phyloP scores from a whole-genome alignment of 2,797 vertebrate species.

The Chelidonichthys spinosus region DNA sequence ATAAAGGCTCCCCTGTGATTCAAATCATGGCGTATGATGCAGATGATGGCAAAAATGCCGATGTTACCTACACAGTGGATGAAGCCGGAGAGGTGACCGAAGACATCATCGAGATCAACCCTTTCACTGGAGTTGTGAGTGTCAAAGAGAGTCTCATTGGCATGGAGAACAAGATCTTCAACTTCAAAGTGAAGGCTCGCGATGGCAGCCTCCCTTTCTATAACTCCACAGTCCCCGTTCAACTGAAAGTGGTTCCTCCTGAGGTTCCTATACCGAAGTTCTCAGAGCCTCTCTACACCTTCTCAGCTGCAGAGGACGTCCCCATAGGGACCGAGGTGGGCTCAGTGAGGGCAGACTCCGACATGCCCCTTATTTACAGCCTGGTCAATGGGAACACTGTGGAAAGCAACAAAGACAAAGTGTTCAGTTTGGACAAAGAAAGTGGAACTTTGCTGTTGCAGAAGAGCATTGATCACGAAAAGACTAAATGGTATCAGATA shows the following conservation, averaged over 20 bases:
- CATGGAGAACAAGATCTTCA: conserved; percentile 94
- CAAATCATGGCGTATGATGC: conserved; percentile 96
- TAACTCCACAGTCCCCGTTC: conserved; percentile 91
- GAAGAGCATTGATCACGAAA: conserved; percentile 94
- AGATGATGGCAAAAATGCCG: conserved; percentile 96
- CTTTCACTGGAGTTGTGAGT: conserved; percentile 91
- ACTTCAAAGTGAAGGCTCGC: conserved; percentile 94
- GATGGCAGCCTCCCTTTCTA: conserved; percentile 94
- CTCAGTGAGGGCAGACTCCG: conserved; percentile 89
- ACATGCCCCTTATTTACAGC: conserved; percentile 95
- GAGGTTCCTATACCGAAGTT: conserved; percentile 94
- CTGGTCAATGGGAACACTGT: conserved; percentile 94
- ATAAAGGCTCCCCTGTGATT: conserved; percentile 93
- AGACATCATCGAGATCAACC: conserved; percentile 93
- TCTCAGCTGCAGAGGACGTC: conserved; percentile 93
- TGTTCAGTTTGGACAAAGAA: conserved; percentile 90
- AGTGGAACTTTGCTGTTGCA: conserved; percentile 91
- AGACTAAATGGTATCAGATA: conserved; percentile 96
- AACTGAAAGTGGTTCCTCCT: conserved; percentile 92
- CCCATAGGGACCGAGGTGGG: conserved; percentile 94
- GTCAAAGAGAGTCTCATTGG: conserved; percentile 93
- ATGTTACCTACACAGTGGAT: conserved; percentile 94
- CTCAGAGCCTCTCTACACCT: conserved; percentile 95
- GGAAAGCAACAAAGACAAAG: conserved; percentile 93
- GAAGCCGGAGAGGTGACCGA: conserved; percentile 87